Percentiles rank a stretch among this genome's conserved stretches.
These are phyloP conservation scores for Sminthopsis crassicaudata DNA, from an alignment of 2,113 vertebrate species.

Conservation along the genomic window DNA sequence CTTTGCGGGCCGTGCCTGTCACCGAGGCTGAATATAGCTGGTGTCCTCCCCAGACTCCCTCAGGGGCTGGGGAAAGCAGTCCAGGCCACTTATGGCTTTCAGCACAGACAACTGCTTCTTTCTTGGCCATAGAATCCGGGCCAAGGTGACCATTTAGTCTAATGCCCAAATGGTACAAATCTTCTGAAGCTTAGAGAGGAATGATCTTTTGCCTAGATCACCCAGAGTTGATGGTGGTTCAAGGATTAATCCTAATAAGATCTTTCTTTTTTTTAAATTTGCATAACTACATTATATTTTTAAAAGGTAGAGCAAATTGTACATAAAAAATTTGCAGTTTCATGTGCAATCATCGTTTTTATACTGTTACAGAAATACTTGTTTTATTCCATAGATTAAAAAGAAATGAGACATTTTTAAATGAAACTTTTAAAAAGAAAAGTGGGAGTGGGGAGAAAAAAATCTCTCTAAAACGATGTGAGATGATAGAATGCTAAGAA, in stretches of 20 bases:
- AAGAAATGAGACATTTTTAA: no score
- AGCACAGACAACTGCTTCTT: background rate
- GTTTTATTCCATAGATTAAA: no score
- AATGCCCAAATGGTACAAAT: background rate
- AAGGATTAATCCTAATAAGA: background rate
- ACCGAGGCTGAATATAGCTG: background rate
- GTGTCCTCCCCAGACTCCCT: background rate
- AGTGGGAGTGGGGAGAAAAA: no score
- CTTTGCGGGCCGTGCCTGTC: background rate
- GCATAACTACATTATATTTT: no score
- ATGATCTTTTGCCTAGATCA: background rate
- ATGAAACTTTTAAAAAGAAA: no score
- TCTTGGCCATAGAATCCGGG: background rate
- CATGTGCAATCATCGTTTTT: no score
- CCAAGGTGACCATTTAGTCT: background rate
- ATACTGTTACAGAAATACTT: no score
- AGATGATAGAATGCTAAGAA: no score
- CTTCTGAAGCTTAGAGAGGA: background rate
- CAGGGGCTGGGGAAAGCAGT: background rate
- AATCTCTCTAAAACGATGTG: no score
- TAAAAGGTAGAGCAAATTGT: no score
- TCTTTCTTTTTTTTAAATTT: background rate
- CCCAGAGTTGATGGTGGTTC: background rate
- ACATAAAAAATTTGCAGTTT: no score
- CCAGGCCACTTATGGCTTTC: background rate